These are phyloP conservation scores for Pedionomus torquatus DNA, from an alignment of 2,113 vertebrate genomes.

Conservation along the genomic window DNA sequence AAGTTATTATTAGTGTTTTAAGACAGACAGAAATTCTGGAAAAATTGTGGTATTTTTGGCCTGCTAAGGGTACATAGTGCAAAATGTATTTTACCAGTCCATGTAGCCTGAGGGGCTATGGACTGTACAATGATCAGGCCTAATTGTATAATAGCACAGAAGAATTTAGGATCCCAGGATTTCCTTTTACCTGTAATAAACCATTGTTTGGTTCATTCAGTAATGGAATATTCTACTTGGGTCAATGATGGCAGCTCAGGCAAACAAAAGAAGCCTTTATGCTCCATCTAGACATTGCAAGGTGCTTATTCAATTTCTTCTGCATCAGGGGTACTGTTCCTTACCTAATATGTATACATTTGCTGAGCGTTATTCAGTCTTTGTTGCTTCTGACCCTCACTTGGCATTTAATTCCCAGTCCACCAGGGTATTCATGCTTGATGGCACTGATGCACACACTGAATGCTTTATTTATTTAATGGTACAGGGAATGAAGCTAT, in stretches of 20 bases:
- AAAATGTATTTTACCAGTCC: neutral
- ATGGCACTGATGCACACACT: constrained; percentile 77
- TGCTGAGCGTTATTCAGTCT: constrained; percentile 82
- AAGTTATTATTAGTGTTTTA: neutral
- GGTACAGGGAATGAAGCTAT: constrained; percentile 63
- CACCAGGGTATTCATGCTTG: constrained; percentile 81
- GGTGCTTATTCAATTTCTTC: constrained; percentile 79
- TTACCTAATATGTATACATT: constrained; percentile 84
- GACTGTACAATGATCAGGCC: neutral
- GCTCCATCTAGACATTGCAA: constrained; percentile 72
- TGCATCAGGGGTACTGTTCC: constrained; percentile 69
- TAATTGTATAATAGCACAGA: constrained; percentile 37
- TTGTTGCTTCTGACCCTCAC: constrained; percentile 85
- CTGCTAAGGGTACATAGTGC: neutral
- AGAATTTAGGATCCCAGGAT: constrained; percentile 50
- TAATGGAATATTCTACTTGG: constrained; percentile 76
- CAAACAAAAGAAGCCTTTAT: constrained; percentile 80
- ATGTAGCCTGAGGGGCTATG: neutral
- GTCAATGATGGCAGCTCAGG: constrained; percentile 74
- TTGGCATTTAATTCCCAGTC: constrained; percentile 86
- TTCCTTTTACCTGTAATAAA: constrained; percentile 78
- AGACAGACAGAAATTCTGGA: neutral
- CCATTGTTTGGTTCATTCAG: constrained; percentile 76
- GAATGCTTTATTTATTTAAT: constrained; percentile 80
- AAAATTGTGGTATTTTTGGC: neutral